These are phyloP conservation scores for Pterois miles DNA, from an alignment of 2,797 vertebrate species.

Conservation along the genomic window DNA sequence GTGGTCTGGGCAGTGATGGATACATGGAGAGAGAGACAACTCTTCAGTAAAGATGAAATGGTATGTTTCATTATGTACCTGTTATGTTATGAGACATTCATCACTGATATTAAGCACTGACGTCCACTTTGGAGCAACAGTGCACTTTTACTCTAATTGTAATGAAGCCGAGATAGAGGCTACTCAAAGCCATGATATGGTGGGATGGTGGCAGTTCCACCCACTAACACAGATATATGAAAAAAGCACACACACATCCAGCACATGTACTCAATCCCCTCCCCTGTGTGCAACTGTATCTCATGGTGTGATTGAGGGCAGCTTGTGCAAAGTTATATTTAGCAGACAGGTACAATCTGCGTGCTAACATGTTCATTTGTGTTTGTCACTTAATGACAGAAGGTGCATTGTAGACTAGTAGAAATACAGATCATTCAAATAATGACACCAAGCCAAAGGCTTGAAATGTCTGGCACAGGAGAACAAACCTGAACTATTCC, in stretches of 20 bases:
- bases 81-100: neutral
- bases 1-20: slow-evolving; percentile 80
- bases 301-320: slow-evolving; percentile 6
- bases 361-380: neutral
- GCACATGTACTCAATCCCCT: slow-evolving; percentile 21
- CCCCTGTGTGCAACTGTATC: neutral
- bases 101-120: neutral
- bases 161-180: slow-evolving; percentile 26
- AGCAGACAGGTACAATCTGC: neutral
- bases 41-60: neutral
- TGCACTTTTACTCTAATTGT: slow-evolving; percentile 47
- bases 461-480: neutral
- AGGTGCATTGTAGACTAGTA: neutral
- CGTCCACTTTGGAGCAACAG: neutral
- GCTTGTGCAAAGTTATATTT: slow-evolving; percentile 9
- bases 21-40: neutral
- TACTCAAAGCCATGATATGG: slow-evolving; percentile 22
- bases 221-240: neutral
- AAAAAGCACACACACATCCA: neutral
- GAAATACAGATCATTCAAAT: neutral
- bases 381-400: neutral
- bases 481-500: neutral
- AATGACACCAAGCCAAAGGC: neutral
- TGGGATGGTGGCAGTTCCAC: neutral
- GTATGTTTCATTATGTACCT: neutral